Conservation (phyloP, 1,140 invertebrate species). For the Nautilus pompilius region DNA sequence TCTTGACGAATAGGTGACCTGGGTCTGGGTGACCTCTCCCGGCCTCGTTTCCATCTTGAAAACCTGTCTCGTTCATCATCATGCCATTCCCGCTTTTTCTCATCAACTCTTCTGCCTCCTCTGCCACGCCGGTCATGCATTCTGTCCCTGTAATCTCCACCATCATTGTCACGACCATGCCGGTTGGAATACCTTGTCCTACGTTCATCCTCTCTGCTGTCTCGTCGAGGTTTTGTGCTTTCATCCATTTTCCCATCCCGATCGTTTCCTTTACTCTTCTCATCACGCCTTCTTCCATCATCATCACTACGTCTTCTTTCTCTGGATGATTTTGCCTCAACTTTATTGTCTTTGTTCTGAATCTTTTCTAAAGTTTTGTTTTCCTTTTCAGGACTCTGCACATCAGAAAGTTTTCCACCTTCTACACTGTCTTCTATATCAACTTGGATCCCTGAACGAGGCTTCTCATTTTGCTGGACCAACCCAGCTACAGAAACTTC, state of each 20-base stretch:
- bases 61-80: constrained; percentile 7
- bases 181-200: too few relatives aligned
- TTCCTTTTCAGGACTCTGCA: too few relatives aligned
- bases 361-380: background rate
- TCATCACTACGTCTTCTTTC: constrained; percentile 6
- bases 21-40: constrained; percentile 2
- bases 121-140: constrained; percentile 2
- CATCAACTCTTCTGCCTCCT: background rate
- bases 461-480: too few relatives aligned
- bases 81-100: background rate
- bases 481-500: too few relatives aligned
- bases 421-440: too few relatives aligned
- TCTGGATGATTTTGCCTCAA: background rate
- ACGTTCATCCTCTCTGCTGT: constrained; percentile 5
- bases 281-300: constrained; percentile 6
- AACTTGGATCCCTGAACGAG: too few relatives aligned
- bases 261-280: constrained; percentile 1
- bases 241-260: constrained; percentile 5
- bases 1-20: constrained; percentile 3
- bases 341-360: background rate
- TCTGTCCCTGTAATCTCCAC: too few relatives aligned
- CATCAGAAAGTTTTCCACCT: too few relatives aligned
- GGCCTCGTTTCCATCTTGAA: constrained; percentile 2
- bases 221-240: background rate
- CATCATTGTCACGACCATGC: too few relatives aligned